These are phyloP conservation scores for Sylvia atricapilla DNA, from an alignment of 2,113 vertebrate species.

Conservation along the genomic window DNA sequence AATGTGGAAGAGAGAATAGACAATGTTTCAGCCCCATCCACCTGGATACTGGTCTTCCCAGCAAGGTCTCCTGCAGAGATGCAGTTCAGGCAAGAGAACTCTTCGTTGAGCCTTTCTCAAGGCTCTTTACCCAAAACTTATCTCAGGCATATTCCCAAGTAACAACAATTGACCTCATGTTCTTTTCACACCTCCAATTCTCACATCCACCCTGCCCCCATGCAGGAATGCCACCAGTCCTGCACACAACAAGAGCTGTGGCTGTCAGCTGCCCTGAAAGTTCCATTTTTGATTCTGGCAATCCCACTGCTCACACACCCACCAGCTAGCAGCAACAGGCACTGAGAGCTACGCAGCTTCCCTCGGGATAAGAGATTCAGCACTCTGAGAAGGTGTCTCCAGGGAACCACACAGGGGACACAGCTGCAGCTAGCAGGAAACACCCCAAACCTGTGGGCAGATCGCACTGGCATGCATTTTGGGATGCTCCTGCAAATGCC, in stretches of 20 bases:
- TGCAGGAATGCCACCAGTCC: accelerated
- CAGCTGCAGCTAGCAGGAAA: neutral
- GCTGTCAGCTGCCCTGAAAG: neutral
- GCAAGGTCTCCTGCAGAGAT: neutral
- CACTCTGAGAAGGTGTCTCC: neutral
- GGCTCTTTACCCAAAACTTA: neutral
- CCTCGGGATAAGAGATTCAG: neutral
- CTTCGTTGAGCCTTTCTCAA: neutral
- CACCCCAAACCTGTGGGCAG: neutral
- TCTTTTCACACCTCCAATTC: neutral
- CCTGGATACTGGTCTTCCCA: neutral
- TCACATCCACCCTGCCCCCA: accelerated
- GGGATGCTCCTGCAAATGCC: neutral
- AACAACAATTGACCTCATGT: neutral
- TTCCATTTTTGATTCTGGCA: neutral
- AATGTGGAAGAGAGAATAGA: accelerated
- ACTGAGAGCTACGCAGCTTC: neutral
- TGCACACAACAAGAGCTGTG: neutral
- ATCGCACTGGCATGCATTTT: neutral
- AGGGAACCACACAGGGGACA: neutral
- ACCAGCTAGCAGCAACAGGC: neutral
- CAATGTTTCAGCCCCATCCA: neutral
- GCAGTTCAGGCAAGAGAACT: neutral
- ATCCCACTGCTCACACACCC: neutral
- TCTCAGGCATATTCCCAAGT: neutral